A percentile compares a stretch with the other conserved stretches of the same genome.
Evolutionary conservation across 2,888 invertebrate species (phyloP).

Genomic region (Ectropis crepuscularia): DNA sequence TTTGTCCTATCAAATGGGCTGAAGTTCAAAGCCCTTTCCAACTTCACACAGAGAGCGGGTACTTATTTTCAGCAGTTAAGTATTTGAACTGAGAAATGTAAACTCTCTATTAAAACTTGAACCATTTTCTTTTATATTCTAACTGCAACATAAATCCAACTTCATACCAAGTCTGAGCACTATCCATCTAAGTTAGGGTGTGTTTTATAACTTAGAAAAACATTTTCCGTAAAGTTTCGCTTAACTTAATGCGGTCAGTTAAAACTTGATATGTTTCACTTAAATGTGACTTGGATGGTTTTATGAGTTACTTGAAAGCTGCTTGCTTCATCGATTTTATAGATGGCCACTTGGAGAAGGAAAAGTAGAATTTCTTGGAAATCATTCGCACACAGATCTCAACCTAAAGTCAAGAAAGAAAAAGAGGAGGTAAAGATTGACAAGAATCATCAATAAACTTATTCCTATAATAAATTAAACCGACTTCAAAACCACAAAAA

Average conservation of each 20-base stretch:
- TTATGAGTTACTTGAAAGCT: conserved; percentile 45
- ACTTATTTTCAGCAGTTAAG: neutral
- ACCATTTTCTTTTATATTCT: conserved; percentile 34
- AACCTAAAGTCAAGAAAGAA: too few species aligned
- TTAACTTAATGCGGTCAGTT: conserved; percentile 65
- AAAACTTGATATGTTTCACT: conserved; percentile 66
- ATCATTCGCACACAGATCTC: neutral
- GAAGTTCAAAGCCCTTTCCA: neutral
- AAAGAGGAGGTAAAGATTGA: too few species aligned
- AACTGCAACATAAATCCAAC: conserved; percentile 40
- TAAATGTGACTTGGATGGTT: conserved; percentile 56
- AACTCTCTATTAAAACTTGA: conserved; percentile 37
- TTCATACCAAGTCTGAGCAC: conserved; percentile 60
- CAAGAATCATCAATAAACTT: too few species aligned
- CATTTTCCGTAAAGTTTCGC: conserved; percentile 56
- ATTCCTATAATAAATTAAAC: too few species aligned
- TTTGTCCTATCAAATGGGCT: too few species aligned
- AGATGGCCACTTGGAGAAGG: conserved; percentile 27
- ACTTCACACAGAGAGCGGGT: neutral
- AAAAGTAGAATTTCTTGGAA: neutral
- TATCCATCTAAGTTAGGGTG: conserved; percentile 71
- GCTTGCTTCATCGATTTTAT: conserved; percentile 26
- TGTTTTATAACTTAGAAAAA: conserved; percentile 60
- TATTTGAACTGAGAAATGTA: conserved; percentile 13
- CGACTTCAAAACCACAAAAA: too few species aligned